Conservation (phyloP, 2,888 invertebrate species). For the Lissonota sp. region DNA sequence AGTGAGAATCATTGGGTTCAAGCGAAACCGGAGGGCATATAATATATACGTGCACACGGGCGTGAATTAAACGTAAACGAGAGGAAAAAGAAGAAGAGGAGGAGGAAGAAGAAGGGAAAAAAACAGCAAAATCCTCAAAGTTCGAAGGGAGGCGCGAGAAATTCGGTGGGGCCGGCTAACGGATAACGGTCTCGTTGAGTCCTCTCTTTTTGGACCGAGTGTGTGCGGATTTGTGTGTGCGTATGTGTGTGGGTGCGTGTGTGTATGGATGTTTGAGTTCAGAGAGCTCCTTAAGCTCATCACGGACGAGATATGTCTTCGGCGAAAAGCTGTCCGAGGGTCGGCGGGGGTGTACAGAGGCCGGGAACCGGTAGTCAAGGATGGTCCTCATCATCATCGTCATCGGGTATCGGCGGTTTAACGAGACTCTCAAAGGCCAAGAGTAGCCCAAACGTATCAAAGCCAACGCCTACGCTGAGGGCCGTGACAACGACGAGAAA, state of each 20-base stretch:
- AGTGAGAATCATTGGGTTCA: constrained; percentile 53
- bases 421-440: constrained; percentile 78
- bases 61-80: constrained; percentile 11
- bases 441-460: constrained; percentile 76
- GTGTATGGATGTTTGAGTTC: too few species aligned
- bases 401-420: constrained; percentile 20
- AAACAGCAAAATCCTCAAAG: constrained; percentile 37
- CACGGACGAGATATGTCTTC: constrained; percentile 63
- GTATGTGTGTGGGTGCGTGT: too few species aligned
- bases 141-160: constrained; percentile 47
- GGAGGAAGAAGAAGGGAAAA: constrained; percentile 30
- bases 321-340: constrained; percentile 63
- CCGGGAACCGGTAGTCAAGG: constrained; percentile 48
- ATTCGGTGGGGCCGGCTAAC: constrained; percentile 50
- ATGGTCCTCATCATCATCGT: constrained; percentile 38
- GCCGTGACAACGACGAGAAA: constrained; percentile 34
- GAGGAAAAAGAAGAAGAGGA: neutral
- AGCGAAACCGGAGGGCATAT: constrained; percentile 22
- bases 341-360: constrained; percentile 55
- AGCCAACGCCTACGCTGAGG: constrained; percentile 50
- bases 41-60: neutral
- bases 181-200: constrained; percentile 49
- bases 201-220: constrained; percentile 21
- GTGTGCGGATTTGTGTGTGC: neutral
- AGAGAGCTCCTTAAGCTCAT: too few species aligned